A percentile compares a stretch with the other conserved stretches of the same genome.
Conservation (phyloP, 2,888 invertebrate species). For the Hemicrepidius hirtus region DNA sequence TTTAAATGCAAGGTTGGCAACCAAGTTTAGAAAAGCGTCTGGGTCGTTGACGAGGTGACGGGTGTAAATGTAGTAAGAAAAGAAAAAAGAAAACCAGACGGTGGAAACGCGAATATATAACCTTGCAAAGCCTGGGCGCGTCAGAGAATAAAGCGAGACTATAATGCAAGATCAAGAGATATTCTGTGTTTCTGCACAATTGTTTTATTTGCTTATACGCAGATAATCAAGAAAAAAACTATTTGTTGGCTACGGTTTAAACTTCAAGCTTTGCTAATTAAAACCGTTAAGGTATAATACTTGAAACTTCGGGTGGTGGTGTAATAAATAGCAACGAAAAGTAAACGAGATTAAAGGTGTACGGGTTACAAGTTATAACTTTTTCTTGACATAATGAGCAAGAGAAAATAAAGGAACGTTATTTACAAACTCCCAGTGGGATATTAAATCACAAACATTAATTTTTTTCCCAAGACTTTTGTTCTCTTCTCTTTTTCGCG, state of each 20-base stretch:
- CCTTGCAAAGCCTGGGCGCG: slow-evolving; percentile 13
- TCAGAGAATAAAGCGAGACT: slow-evolving; percentile 4
- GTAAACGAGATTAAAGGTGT: slow-evolving; percentile 1
- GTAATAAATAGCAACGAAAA: not conserved
- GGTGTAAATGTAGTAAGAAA: slow-evolving; percentile 15
- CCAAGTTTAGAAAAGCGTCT: slow-evolving; percentile 2
- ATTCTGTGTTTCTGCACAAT: slow-evolving; percentile 4
- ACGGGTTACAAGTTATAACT: slow-evolving; percentile 16
- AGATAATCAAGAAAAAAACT: not conserved
- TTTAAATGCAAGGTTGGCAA: slow-evolving; percentile 3
- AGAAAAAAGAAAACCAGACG: slow-evolving; percentile 2
- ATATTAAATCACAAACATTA: slow-evolving; percentile 12
- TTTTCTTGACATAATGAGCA: slow-evolving; percentile 13
- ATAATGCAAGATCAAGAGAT: slow-evolving; percentile 1
- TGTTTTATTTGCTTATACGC: not conserved
- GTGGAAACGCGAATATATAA: slow-evolving; percentile 14
- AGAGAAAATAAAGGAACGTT: slow-evolving; percentile 13
- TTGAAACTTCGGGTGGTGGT: not conserved
- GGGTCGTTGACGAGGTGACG: slow-evolving; percentile 10
- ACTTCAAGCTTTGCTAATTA: not conserved
- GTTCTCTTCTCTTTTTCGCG: not conserved
- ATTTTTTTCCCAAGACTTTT: not conserved
- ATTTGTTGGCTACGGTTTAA: not conserved
- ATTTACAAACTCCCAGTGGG: not conserved
- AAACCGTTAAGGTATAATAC: not conserved